Conservation (phyloP, 2,888 invertebrate species). For the Margaritifera margaritifera region DNA sequence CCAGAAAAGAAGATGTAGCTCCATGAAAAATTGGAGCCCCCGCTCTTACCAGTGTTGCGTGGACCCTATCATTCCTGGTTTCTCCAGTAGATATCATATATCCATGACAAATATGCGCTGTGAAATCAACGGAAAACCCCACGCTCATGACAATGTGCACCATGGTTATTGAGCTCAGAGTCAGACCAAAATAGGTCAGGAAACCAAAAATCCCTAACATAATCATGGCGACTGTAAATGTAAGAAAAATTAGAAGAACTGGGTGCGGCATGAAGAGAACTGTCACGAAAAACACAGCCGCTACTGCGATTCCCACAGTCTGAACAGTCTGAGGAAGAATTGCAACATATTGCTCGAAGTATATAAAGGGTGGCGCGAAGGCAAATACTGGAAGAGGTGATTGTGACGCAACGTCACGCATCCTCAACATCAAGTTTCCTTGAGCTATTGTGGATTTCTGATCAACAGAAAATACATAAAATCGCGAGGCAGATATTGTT, state of each 20-base stretch:
- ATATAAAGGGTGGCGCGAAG: slow-evolving; percentile 55
- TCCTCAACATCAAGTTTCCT: slow-evolving; percentile 52
- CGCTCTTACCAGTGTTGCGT: slow-evolving; percentile 37
- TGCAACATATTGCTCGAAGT: slow-evolving; percentile 61
- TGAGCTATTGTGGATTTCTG: slow-evolving; percentile 83
- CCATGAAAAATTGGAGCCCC: slow-evolving; percentile 57
- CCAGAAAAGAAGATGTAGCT: slow-evolving; percentile 51
- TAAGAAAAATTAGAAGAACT: slow-evolving; percentile 52
- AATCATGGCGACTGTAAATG: slow-evolving; percentile 60
- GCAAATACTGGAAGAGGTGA: slow-evolving; percentile 46
- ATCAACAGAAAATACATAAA: slow-evolving; percentile 90
- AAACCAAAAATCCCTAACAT: slow-evolving; percentile 61
- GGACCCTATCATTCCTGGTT: slow-evolving; percentile 25
- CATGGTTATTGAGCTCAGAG: slow-evolving; percentile 63
- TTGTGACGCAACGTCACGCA: slow-evolving; percentile 50
- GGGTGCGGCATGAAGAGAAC: slow-evolving; percentile 64
- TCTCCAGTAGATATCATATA: slow-evolving; percentile 38
- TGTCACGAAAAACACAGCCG: slow-evolving; percentile 60
- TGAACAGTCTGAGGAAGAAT: slow-evolving; percentile 60
- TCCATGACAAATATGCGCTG: slow-evolving; percentile 55
- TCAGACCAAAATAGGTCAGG: slow-evolving; percentile 43
- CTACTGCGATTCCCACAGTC: slow-evolving; percentile 58
- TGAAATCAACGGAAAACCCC: slow-evolving; percentile 65
- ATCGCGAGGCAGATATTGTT: slow-evolving; percentile 74
- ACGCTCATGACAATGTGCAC: slow-evolving; percentile 65